phyloP scores from a whole-genome alignment of 2,113 vertebrate genomes.

The Channa argus region DNA sequence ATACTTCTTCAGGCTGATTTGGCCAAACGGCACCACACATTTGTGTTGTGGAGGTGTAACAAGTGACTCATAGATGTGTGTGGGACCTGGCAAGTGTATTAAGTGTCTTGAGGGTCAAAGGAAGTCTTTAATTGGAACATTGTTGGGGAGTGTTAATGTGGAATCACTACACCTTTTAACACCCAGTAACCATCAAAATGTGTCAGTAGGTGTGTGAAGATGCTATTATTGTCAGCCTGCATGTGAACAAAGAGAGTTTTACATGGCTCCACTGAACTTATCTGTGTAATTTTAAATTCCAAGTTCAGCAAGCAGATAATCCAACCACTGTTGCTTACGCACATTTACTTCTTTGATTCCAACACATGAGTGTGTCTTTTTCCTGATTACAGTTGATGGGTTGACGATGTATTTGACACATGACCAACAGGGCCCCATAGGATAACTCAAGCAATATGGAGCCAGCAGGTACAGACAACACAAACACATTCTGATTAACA shows the following conservation, averaged over 20 bases:
- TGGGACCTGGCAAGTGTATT: not conserved
- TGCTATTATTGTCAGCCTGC: not conserved
- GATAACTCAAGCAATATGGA: constrained; percentile 70
- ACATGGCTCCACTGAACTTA: not conserved
- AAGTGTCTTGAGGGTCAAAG: not conserved
- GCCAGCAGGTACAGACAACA: constrained; percentile 67
- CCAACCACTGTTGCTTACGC: not conserved
- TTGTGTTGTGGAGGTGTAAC: not conserved
- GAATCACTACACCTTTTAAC: not conserved
- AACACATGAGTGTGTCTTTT: constrained; percentile 11
- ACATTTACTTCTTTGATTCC: not conserved
- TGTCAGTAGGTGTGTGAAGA: not conserved
- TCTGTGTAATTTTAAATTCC: not conserved
- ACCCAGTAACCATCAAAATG: not conserved
- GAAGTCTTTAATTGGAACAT: not conserved
- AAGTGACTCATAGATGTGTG: constrained; percentile 39
- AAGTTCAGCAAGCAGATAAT: not conserved
- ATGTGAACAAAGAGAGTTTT: constrained; percentile 1
- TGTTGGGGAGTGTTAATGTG: not conserved
- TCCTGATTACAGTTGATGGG: constrained; percentile 39
- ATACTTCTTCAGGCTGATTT: not conserved
- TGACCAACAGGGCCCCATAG: constrained; percentile 63
- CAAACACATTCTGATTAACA: not conserved
- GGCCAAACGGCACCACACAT: not conserved
- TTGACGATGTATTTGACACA: constrained; percentile 59